A percentile compares a stretch with the other conserved stretches of the same genome.
Evolutionary conservation across 2,888 invertebrate genomes (phyloP).

Genomic region (Meandrusa payeni): DNA sequence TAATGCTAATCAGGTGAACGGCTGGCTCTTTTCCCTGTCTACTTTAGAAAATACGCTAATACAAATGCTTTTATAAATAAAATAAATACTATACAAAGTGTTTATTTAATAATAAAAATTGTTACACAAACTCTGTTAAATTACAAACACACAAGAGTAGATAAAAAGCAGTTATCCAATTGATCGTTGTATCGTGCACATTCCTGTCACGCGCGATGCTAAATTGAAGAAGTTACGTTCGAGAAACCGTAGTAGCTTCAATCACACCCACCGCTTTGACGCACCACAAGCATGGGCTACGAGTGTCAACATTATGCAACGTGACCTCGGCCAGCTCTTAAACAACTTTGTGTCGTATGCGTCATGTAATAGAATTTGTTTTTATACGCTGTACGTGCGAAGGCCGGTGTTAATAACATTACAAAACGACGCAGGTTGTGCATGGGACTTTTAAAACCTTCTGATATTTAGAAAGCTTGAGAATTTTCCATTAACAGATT

Average conservation of each 20-base stretch:
- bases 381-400: neutral
- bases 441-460: constrained; percentile 21
- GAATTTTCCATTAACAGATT: neutral
- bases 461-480: constrained; percentile 7
- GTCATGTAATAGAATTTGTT: neutral
- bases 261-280: constrained; percentile 23
- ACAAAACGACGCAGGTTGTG: constrained; percentile 10
- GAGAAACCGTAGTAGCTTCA: constrained; percentile 19
- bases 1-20: no score
- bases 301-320: constrained; percentile 26
- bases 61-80: no score
- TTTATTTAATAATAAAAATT: no score
- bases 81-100: no score
- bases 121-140: no score
- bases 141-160: no score
- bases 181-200: no score
- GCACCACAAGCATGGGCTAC: constrained; percentile 23
- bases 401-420: constrained; percentile 21
- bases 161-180: no score
- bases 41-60: no score
- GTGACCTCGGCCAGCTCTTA: constrained; percentile 17
- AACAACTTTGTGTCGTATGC: constrained; percentile 4
- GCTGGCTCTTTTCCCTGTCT: no score
- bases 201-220: constrained; percentile 13
- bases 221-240: constrained; percentile 13